These are phyloP conservation scores for Esox masquinongy DNA, from an alignment of 2,797 vertebrate species.

Conservation along the genomic window DNA sequence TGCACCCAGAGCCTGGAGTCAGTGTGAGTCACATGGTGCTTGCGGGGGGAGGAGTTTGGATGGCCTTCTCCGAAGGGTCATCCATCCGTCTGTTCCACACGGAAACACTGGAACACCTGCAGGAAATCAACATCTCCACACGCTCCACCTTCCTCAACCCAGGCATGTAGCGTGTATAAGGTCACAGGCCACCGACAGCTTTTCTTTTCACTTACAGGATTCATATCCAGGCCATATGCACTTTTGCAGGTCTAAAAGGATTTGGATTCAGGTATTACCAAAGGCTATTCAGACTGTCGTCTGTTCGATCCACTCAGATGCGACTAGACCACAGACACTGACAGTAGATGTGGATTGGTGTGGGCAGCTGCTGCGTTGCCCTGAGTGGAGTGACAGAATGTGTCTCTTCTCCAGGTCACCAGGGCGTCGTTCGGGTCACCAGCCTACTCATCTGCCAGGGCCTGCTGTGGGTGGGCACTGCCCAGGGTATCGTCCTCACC, in stretches of 20 bases:
- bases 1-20: constrained; percentile 74
- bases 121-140: constrained; percentile 90
- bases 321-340: not conserved
- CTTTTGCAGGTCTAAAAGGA: not conserved
- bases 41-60: constrained; percentile 90
- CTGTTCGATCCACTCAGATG: not conserved
- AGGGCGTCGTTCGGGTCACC: constrained; percentile 79
- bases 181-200: not conserved
- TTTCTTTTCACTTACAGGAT: not conserved
- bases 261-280: not conserved
- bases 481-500: constrained; percentile 84
- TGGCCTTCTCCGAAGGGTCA: constrained; percentile 85
- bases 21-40: constrained; percentile 84
- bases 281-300: not conserved
- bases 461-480: constrained; percentile 90
- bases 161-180: constrained; percentile 67
- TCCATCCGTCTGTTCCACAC: constrained; percentile 91
- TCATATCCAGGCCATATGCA: not conserved
- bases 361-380: not conserved
- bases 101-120: constrained; percentile 85
- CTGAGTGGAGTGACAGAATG: not conserved
- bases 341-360: too few relatives aligned
- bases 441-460: constrained; percentile 88
- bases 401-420: constrained; percentile 72
- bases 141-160: constrained; percentile 79